A percentile compares a stretch with the other conserved stretches of the same genome.
phyloP scores from a whole-genome alignment of 2,797 vertebrate genomes.

The Gymnoscopelus microlampas region DNA sequence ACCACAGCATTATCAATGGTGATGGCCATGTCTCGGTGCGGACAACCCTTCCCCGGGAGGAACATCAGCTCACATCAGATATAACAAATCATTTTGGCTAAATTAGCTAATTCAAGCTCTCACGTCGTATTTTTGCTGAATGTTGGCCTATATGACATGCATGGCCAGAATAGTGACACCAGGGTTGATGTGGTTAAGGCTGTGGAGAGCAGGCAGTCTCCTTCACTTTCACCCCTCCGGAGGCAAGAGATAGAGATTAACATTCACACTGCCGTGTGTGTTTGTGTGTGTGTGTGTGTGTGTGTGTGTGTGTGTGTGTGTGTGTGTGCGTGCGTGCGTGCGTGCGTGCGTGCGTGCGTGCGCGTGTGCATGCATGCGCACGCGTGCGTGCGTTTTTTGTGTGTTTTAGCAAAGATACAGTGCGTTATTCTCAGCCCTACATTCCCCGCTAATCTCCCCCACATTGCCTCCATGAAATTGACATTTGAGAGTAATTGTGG shows the following conservation, averaged over 20 bases:
- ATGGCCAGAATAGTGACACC: too few species aligned
- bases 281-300: conserved; percentile 13
- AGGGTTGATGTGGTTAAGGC: conserved; percentile 62
- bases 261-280: conserved; percentile 45
- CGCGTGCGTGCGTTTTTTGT: neutral
- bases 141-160: too few species aligned
- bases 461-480: conserved; percentile 91
- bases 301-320: conserved; percentile 20
- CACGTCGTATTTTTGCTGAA: too few species aligned
- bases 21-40: too few species aligned
- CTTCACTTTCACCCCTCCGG: conserved; percentile 75
- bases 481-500: conserved; percentile 94
- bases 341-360: conserved; percentile 14
- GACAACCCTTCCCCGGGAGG: too few species aligned
- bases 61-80: too few species aligned
- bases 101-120: too few species aligned
- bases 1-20: too few species aligned
- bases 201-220: conserved; percentile 71
- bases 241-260: conserved; percentile 71
- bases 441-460: conserved; percentile 84
- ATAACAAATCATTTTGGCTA: too few species aligned
- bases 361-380: conserved; percentile 2
- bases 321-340: neutral
- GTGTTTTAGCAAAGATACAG: conserved; percentile 54
- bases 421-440: conserved; percentile 62